Evolutionary conservation across 1,140 invertebrate genomes (phyloP), one percentile per base, ranked within the genome.

Genomic region (Drosophila parabipectinata): DNA sequence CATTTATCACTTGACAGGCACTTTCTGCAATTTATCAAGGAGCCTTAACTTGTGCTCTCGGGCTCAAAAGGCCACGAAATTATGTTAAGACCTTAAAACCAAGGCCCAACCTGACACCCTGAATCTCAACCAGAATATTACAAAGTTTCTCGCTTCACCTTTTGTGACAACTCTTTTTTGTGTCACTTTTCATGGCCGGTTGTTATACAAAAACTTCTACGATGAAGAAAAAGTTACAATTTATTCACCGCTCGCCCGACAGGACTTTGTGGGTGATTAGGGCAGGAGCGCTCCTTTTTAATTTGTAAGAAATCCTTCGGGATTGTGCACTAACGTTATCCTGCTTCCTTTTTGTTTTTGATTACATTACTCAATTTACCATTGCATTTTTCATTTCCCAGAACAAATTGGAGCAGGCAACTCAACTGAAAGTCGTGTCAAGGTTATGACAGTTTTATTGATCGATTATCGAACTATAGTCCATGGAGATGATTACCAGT

Each of bases 1-100:
- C 82, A 90, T 90, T 90, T 90, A 77, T 90, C 82, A 90, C 64
- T 72, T 72, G 71, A 54, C 71, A 52, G 68, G 52, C 71, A 64
- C 51, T 68, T 67, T 64, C 59, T 68, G 62, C 72, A 77, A 85
- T 90, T 90, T 90, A 81, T 90, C 80, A 90, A 85, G 44, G 8
- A 10, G 85, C 71, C 66, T 77, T 76, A 78, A 77, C 81, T 90
- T 78, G 41, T 76, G 71, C 71, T 62, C 78, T 44, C 47, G 28
- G 64, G 72, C 60, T 67, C 64, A 87, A 75, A 64, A 82, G 83
- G 80, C 57, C 77, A 66, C 41, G 21, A 45, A 72, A 66, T 73
- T 80, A 77, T 61, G 67, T 78, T 61, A 78, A 56, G 63, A 62
- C 52, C 69, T 30, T 47, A 56, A 57, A 32, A 50, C 51, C 41